Evolutionary conservation across 2,888 invertebrate genomes (phyloP).

Genomic region (Suillia variegata): DNA sequence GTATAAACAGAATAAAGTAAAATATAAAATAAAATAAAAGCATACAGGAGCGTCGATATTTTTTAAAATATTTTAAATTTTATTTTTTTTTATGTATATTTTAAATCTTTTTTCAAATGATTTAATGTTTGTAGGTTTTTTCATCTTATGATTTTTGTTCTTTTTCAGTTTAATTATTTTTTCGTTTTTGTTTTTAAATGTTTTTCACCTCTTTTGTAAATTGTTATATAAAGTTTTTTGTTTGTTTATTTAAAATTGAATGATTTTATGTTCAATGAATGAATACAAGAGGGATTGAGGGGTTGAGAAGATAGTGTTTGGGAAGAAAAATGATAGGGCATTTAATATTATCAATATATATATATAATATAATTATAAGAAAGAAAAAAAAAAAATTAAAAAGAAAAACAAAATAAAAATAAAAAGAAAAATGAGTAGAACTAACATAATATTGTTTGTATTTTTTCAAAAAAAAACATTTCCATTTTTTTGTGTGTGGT

Average conservation of each 20-base stretch:
- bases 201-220: not conserved
- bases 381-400: slow-evolving; percentile 35
- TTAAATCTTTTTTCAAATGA: slow-evolving; percentile 25
- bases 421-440: slow-evolving; percentile 42
- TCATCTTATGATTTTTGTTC: slow-evolving; percentile 5
- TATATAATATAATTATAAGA: slow-evolving; percentile 33
- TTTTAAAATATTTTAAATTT: slow-evolving; percentile 22
- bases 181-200: too few species aligned
- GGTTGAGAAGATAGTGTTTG: slow-evolving; percentile 3
- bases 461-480: too few species aligned
- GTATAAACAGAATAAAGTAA: too few species aligned
- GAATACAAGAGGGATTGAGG: slow-evolving; percentile 3
- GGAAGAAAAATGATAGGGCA: not conserved
- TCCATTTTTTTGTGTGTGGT: too few species aligned
- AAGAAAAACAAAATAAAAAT: slow-evolving; percentile 35
- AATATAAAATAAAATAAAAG: too few species aligned
- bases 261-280: slow-evolving; percentile 30
- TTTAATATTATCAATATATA: slow-evolving; percentile 37
- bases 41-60: slow-evolving; percentile 3
- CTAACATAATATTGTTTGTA: slow-evolving; percentile 41
- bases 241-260: slow-evolving; percentile 25
- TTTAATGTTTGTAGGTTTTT: slow-evolving; percentile 19
- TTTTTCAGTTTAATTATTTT: slow-evolving; percentile 5
- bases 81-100: slow-evolving; percentile 28
- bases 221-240: slow-evolving; percentile 5